Percentiles rank a stretch among this genome's conserved stretches.
Evolutionary conservation across 2,888 invertebrate genomes (phyloP).

Genomic region (Chydorus sphaericus): DNA sequence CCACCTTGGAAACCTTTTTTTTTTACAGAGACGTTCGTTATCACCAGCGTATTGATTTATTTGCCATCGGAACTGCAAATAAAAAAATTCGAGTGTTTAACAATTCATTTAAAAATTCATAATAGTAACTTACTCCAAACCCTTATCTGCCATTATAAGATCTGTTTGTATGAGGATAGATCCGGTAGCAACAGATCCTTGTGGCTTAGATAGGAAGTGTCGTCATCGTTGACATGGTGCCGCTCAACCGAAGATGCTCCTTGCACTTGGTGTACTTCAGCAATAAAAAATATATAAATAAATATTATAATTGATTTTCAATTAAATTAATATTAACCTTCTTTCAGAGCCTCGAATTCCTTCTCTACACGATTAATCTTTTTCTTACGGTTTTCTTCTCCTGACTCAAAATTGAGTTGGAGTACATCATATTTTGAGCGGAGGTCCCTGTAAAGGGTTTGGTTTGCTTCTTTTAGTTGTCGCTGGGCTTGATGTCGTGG

Average conservation of each 20-base stretch:
- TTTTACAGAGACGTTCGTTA: not conserved
- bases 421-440: not conserved
- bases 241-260: not conserved
- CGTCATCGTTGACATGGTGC: not conserved
- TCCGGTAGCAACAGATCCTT: not conserved
- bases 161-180: not conserved
- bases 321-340: not conserved
- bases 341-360: not conserved
- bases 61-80: constrained; percentile 1
- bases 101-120: too few relatives aligned
- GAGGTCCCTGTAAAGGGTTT: not conserved
- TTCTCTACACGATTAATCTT: not conserved
- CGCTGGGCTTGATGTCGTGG: not conserved
- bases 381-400: not conserved
- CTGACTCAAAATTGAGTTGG: not conserved
- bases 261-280: not conserved
- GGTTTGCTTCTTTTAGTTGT: not conserved
- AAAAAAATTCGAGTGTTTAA: not conserved
- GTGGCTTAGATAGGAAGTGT: not conserved
- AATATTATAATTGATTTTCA: not conserved
- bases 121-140: not conserved
- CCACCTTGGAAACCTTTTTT: not conserved
- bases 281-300: not conserved
- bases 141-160: not conserved
- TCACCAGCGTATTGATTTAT: not conserved